Percentiles rank a stretch among this genome's conserved stretches.
Conservation (phyloP, 2,888 invertebrate species). For the Marasmarcha lunaedactyla region DNA sequence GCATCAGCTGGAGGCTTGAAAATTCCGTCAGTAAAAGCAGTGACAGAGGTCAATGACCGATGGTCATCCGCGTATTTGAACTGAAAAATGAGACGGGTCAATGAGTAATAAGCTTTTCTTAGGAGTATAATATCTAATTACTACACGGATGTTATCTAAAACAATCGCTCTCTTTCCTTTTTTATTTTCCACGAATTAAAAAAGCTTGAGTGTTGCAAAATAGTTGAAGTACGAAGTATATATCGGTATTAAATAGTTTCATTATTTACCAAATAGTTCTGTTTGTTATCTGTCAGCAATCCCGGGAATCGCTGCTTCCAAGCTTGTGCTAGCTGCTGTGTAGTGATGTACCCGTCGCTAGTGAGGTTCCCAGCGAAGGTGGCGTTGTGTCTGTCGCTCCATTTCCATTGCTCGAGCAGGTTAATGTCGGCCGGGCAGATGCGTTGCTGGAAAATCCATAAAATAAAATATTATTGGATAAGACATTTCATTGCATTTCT, state of each 20-base stretch:
- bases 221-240: no score
- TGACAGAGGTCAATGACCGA: conserved; percentile 71
- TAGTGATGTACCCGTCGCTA: conserved; percentile 72
- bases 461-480: not conserved
- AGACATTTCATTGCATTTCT: not conserved
- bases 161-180: no score
- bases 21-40: conserved; percentile 75
- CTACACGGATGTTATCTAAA: not conserved
- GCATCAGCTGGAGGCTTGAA: conserved; percentile 65
- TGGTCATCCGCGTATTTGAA: conserved; percentile 73
- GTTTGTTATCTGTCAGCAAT: conserved; percentile 65
- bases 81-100: no score
- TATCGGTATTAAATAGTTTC: no score
- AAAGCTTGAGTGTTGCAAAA: no score
- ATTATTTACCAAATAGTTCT: conserved; percentile 71
- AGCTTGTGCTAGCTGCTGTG: conserved; percentile 75
- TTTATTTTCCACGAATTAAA: no score
- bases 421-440: conserved; percentile 78
- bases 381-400: conserved; percentile 71
- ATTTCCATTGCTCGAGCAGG: conserved; percentile 74
- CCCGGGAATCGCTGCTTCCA: conserved; percentile 75
- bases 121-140: no score
- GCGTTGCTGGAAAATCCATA: conserved; percentile 40
- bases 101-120: conserved; percentile 1
- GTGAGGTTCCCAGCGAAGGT: conserved; percentile 73